Conservation (phyloP, 2,113 vertebrate species). For the Lycaon pictus region DNA sequence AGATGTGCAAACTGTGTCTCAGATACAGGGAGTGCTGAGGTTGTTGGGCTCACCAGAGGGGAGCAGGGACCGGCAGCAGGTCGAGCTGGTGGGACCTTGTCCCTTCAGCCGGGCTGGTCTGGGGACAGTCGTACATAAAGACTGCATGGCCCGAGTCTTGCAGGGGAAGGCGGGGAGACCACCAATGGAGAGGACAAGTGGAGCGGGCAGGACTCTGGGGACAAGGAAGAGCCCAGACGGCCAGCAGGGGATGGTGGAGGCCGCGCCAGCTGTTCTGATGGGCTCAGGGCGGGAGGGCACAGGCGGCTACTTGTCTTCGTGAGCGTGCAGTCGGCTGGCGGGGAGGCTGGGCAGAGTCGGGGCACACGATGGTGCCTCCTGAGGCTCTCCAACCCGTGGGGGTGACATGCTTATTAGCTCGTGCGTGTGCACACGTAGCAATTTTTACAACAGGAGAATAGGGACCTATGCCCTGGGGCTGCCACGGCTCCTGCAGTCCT, state of each 20-base stretch:
- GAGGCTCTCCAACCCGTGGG: slow-evolving; percentile 48
- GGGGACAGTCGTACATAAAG: background rate
- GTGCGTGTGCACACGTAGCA: slow-evolving; percentile 71
- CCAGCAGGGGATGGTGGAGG: rapidly evolving
- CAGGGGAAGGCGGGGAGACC: rapidly evolving
- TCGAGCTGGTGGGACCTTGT: background rate
- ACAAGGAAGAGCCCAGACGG: background rate
- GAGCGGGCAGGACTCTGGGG: background rate
- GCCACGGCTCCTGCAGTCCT: background rate
- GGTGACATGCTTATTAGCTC: slow-evolving; percentile 71
- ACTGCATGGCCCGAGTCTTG: background rate
- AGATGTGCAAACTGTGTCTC: background rate
- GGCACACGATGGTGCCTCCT: background rate
- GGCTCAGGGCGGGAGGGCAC: background rate
- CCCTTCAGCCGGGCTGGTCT: background rate
- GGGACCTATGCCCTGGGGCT: slow-evolving; percentile 62
- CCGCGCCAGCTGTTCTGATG: rapidly evolving
- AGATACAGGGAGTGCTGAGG: background rate
- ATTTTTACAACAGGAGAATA: slow-evolving; percentile 68
- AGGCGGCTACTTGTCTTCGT: too few relatives aligned
- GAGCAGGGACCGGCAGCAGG: background rate
- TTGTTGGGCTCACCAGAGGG: background rate
- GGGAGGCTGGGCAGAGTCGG: background rate
- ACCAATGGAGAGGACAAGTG: background rate
- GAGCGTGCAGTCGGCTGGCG: rapidly evolving